Evolutionary conservation across 2,797 vertebrate species (phyloP).

Genomic region (Scomberomorus guttatus): DNA sequence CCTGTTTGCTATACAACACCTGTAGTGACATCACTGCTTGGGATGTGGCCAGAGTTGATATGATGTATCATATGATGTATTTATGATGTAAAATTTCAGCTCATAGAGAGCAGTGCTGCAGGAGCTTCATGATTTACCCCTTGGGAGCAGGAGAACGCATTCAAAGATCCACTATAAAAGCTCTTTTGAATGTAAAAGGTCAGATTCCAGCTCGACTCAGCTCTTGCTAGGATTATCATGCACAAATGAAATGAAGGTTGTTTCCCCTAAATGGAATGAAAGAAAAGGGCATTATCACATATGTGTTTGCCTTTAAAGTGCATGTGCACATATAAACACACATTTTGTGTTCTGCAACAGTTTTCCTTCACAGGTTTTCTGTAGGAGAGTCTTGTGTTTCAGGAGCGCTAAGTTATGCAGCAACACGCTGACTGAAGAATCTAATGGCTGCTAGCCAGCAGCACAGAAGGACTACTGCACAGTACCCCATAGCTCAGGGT

Average conservation of each 20-base stretch:
- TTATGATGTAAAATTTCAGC: neutral
- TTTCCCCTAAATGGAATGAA: neutral
- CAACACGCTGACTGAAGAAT: slow-evolving; percentile 37
- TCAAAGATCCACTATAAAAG: slow-evolving; percentile 10
- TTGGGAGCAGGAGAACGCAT: neutral
- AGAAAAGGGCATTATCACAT: neutral
- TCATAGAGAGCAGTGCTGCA: neutral
- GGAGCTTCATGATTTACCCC: slow-evolving; percentile 13
- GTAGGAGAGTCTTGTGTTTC: slow-evolving; percentile 15
- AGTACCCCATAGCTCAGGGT: slow-evolving; percentile 31
- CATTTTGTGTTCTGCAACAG: neutral
- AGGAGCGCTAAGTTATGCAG: slow-evolving; percentile 32
- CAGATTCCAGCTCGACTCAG: neutral
- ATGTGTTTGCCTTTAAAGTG: no score
- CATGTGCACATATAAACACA: neutral
- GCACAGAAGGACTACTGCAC: slow-evolving; percentile 39
- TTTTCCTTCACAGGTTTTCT: slow-evolving; percentile 21
- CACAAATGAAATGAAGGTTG: slow-evolving; percentile 8
- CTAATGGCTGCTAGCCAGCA: slow-evolving; percentile 42
- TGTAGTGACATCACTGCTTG: slow-evolving; percentile 21
- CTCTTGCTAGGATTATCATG: neutral
- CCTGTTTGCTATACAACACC: neutral
- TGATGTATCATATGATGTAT: no score
- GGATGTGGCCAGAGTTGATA: neutral
- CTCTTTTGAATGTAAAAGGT: slow-evolving; percentile 38